Evolutionary conservation across 2,888 invertebrate species (phyloP).

Genomic region (Opisthograptis luteolata): DNA sequence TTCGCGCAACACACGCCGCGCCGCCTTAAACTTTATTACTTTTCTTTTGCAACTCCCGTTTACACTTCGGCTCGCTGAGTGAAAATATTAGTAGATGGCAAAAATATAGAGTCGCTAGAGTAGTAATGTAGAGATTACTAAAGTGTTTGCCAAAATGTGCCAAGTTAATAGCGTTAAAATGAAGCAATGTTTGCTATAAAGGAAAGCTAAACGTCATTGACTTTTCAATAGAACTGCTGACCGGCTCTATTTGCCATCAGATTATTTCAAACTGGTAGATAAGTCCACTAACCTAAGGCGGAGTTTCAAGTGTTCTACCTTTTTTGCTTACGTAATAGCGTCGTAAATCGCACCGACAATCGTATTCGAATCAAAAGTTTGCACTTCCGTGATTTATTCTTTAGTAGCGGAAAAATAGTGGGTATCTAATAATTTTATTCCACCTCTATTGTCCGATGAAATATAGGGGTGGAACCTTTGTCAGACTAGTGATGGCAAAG

Average conservation of each 20-base stretch:
- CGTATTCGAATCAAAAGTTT: conserved; percentile 38
- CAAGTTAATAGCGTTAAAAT: conserved; percentile 17
- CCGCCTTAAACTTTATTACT: conserved; percentile 29
- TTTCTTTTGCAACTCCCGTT: conserved; percentile 28
- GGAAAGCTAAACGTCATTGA: neutral
- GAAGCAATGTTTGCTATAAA: conserved; percentile 3
- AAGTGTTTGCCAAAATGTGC: conserved; percentile 15
- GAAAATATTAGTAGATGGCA: conserved; percentile 29
- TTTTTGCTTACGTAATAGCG: conserved; percentile 29
- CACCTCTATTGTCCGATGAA: conserved; percentile 33
- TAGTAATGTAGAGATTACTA: conserved; percentile 14
- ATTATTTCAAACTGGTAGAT: conserved; percentile 9
- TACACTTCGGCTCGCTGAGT: conserved; percentile 25
- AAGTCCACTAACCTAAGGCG: too few relatives aligned
- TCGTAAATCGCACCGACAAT: conserved; percentile 37
- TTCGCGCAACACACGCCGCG: conserved; percentile 25
- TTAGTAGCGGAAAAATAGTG: conserved; percentile 33
- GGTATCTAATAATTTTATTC: conserved; percentile 35
- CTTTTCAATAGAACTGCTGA: conserved; percentile 13
- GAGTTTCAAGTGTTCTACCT: neutral
- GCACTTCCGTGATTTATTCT: conserved; percentile 39
- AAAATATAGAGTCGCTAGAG: conserved; percentile 22
- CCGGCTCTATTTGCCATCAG: neutral
- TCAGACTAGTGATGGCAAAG: conserved; percentile 30
- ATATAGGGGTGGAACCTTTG: conserved; percentile 37